Base-by-base conservation (phyloP, 53 echinoderm and acorn worm genomes). In the Patiria pectinifera region DNA sequence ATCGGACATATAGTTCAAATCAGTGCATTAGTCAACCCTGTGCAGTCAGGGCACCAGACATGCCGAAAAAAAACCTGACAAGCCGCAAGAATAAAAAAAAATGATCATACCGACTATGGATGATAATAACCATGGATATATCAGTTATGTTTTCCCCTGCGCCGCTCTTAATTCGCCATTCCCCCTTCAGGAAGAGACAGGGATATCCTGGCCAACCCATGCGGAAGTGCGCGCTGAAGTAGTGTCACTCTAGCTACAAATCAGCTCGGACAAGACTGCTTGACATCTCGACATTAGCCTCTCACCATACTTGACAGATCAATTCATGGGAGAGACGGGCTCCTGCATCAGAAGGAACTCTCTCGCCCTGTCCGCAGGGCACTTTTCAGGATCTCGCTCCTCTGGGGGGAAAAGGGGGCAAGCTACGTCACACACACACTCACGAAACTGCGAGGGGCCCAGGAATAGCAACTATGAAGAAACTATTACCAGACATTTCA, bases 211-310 rank as follows among this genome's bases (percentile, higher is more conserved):
- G 80, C 81, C 90, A 80, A 80, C 90, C 90, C 90, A 90, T 90
- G 90, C 90, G 90, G 90, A 90, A 90, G 80, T 81, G 60, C 66
- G 90, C 81, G 71, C 62, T 90, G 90, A 81, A 90, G 90, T 78
- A 90, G 90, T 90, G 90, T 81, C 90, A 90, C 80, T 90, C 81
- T 66, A 11, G 90, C 90, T 90, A 90, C 90, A 90, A 90, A 90
- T 90, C 90, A 90, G 82, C 80, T 12, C 53, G 80, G 62, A 46
- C 66, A 58, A 79, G 80, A 62, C 90, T 69, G 82, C 90, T 80
- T 90, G 80, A 90, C 80, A 90, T 90, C 80, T 69, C 35, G 69
- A 62, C 80, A 81, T 80, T 69, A 81, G 90, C 60, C 80, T 90
- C 80, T 90, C 63, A 90, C 90, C 90, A 81, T 45, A 45, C 66